Percentiles rank a stretch among this genome's conserved stretches.
phyloP scores from a whole-genome alignment of 2,888 invertebrate genomes.

The Athripsodes cinereus region DNA sequence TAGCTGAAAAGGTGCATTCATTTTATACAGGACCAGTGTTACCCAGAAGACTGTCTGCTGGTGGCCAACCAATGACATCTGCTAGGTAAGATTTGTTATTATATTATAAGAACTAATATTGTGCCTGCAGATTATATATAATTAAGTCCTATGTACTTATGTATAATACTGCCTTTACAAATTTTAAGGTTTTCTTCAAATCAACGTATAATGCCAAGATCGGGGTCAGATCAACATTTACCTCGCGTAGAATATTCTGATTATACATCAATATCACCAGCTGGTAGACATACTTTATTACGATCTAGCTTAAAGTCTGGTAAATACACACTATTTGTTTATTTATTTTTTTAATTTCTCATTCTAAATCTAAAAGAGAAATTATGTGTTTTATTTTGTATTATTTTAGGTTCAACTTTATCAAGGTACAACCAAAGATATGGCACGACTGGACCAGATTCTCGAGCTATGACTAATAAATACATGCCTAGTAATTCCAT shows the following conservation, averaged over 20 bases:
- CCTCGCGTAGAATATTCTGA: slow-evolving; percentile 84
- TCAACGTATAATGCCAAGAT: slow-evolving; percentile 58
- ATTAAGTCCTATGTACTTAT: too few species aligned
- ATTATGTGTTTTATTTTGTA: neutral
- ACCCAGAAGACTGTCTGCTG: slow-evolving; percentile 62
- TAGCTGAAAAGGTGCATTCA: slow-evolving; percentile 89
- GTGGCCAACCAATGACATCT: slow-evolving; percentile 47
- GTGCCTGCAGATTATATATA: too few species aligned
- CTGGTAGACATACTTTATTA: slow-evolving; percentile 71
- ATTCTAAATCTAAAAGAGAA: neutral
- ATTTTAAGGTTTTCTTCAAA: slow-evolving; percentile 24
- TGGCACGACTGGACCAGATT: slow-evolving; percentile 41
- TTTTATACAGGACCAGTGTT: slow-evolving; percentile 62
- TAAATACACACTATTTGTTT: slow-evolving; percentile 5
- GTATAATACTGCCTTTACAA: neutral
- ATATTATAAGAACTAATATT: neutral
- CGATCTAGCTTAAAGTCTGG: slow-evolving; percentile 75
- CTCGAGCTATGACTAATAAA: slow-evolving; percentile 36
- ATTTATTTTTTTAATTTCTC: neutral
- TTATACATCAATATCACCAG: slow-evolving; percentile 61
- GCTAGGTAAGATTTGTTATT: slow-evolving; percentile 24
- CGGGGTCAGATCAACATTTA: slow-evolving; percentile 87
- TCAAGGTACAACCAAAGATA: slow-evolving; percentile 61
- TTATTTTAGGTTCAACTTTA: slow-evolving; percentile 45
- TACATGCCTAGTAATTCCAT: slow-evolving; percentile 47